These are phyloP conservation scores for Cantharis flavilabris DNA, from an alignment of 2,888 invertebrate genomes.

Conservation along the genomic window DNA sequence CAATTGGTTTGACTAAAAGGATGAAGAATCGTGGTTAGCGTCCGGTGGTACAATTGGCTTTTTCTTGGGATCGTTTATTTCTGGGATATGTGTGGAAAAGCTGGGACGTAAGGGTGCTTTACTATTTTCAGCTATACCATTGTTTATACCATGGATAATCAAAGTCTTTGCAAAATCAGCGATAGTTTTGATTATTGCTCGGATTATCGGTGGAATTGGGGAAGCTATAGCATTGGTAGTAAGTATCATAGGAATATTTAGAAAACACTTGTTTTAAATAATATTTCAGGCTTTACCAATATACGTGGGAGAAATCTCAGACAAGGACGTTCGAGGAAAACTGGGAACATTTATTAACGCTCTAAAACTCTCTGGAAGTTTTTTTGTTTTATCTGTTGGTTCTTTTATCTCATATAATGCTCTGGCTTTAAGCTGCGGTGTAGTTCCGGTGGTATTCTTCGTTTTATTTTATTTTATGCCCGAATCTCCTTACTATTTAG, in stretches of 20 bases:
- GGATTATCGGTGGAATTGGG: slow-evolving; percentile 70
- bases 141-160: slow-evolving; percentile 59
- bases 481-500: slow-evolving; percentile 56
- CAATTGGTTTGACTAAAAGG: slow-evolving; percentile 40
- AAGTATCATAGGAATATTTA: slow-evolving; percentile 40
- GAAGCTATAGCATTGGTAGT: slow-evolving; percentile 61
- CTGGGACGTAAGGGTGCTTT: slow-evolving; percentile 62
- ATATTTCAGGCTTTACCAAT: slow-evolving; percentile 57
- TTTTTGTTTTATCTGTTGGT: slow-evolving; percentile 51
- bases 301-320: slow-evolving; percentile 60
- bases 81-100: slow-evolving; percentile 61
- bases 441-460: slow-evolving; percentile 50
- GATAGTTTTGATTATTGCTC: slow-evolving; percentile 62
- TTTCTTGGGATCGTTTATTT: slow-evolving; percentile 60
- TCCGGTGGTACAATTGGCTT: slow-evolving; percentile 62
- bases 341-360: slow-evolving; percentile 47
- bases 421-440: slow-evolving; percentile 45
- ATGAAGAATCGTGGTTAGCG: slow-evolving; percentile 62
- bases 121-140: slow-evolving; percentile 58
- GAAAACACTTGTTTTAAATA: slow-evolving; percentile 8
- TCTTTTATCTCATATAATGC: slow-evolving; percentile 50
- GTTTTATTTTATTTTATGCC: slow-evolving; percentile 53
- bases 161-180: slow-evolving; percentile 42
- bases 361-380: slow-evolving; percentile 51
- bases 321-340: slow-evolving; percentile 58